phyloP scores from a whole-genome alignment of 2,888 invertebrate genomes.

The Xanthorhoe spadicearia region DNA sequence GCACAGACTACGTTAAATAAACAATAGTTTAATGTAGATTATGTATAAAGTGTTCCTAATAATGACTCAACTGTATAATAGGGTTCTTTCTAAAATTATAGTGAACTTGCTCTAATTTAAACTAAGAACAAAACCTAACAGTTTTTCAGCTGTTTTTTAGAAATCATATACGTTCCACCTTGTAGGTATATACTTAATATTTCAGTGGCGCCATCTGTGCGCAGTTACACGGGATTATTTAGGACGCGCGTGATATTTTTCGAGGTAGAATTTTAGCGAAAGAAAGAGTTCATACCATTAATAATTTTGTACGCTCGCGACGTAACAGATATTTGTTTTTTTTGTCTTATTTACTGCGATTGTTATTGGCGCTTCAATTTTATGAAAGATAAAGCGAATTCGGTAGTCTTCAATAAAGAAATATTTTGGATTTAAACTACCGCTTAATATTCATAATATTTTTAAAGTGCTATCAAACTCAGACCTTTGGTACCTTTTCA shows the following conservation, averaged over 20 bases:
- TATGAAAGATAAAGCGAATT: neutral
- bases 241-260: constrained; percentile 24
- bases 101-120: too few species aligned
- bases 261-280: neutral
- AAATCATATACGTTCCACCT: neutral
- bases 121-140: too few species aligned
- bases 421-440: too few species aligned
- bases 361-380: neutral
- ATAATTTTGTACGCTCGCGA: neutral
- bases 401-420: too few species aligned
- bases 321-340: neutral
- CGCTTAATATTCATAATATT: too few species aligned
- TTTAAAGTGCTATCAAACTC: too few species aligned
- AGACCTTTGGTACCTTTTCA: too few species aligned
- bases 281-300: neutral
- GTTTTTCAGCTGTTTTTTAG: neutral
- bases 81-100: too few species aligned
- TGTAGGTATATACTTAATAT: constrained; percentile 58
- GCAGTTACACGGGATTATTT: constrained; percentile 30
- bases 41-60: too few species aligned
- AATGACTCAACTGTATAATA: too few species aligned
- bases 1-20: too few species aligned
- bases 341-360: neutral
- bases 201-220: constrained; percentile 76
- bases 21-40: too few species aligned